Evolutionary conservation across 64 coral and sea anemone genomes (phyloP).

Genomic region (Porites lutea): DNA sequence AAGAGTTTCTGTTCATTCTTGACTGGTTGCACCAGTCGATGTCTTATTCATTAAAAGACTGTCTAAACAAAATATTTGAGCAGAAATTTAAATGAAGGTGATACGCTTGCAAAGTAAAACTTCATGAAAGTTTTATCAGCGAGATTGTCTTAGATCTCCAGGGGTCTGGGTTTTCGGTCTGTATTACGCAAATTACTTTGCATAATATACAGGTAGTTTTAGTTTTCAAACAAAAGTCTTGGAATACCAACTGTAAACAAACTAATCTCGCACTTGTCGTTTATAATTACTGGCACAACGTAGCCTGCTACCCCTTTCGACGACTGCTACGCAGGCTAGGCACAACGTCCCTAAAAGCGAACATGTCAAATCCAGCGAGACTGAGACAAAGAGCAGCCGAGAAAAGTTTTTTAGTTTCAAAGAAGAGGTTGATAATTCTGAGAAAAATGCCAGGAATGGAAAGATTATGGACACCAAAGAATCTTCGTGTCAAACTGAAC

Average conservation of each 20-base stretch:
- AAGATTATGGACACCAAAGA: neutral
- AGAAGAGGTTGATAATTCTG: too few relatives aligned
- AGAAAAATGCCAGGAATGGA: too few relatives aligned
- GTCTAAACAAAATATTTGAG: neutral
- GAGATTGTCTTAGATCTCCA: neutral
- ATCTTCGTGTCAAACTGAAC: slow-evolving; percentile 36
- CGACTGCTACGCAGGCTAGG: too few relatives aligned
- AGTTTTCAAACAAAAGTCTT: slow-evolving; percentile 16
- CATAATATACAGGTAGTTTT: slow-evolving; percentile 21
- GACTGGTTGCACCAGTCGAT: too few relatives aligned
- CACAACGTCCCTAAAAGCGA: neutral
- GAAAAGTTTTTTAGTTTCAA: too few relatives aligned
- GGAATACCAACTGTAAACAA: slow-evolving; percentile 8
- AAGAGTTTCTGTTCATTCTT: too few relatives aligned
- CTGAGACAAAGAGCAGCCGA: neutral
- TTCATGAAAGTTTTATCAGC: slow-evolving; percentile 12
- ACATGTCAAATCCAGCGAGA: neutral
- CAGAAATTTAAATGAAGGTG: neutral
- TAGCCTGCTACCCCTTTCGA: too few relatives aligned
- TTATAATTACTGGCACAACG: neutral
- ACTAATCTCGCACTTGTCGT: slow-evolving; percentile 3
- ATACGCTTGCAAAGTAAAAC: neutral
- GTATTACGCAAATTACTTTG: too few relatives aligned
- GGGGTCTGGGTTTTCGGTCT: neutral
- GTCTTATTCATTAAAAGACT: too few relatives aligned